Percentiles rank a stretch among this genome's conserved stretches.
phyloP scores from a whole-genome alignment of 2,888 invertebrate species.

The Drosophila rellima region DNA sequence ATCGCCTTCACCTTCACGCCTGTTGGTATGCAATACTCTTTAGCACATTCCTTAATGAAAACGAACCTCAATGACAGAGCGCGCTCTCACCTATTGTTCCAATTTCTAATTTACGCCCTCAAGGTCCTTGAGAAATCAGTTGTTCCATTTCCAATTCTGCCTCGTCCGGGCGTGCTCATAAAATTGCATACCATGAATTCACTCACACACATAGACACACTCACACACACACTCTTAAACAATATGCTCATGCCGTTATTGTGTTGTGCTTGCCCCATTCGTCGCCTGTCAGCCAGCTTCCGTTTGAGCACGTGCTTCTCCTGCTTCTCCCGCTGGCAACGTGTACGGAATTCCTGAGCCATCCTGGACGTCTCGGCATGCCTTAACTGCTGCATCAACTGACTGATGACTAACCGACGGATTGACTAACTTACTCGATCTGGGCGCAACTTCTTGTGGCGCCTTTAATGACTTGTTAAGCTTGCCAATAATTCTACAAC shows the following conservation, averaged over 20 bases:
- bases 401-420: conserved; percentile 11
- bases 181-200: conserved; percentile 72
- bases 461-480: conserved; percentile 75
- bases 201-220: conserved; percentile 14
- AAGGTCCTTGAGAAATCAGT: conserved; percentile 72
- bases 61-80: conserved; percentile 15
- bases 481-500: conserved; percentile 80
- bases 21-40: conserved; percentile 70
- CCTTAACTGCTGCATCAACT: conserved; percentile 35
- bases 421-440: conserved; percentile 11
- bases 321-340: conserved; percentile 62
- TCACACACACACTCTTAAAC: conserved; percentile 7
- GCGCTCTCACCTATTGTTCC: conserved; percentile 75
- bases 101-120: conserved; percentile 72
- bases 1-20: conserved; percentile 20
- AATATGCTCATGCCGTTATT: conserved; percentile 61
- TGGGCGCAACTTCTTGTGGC: conserved; percentile 38
- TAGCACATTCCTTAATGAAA: conserved; percentile 27
- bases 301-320: conserved; percentile 78
- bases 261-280: conserved; percentile 17
- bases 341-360: conserved; percentile 82
- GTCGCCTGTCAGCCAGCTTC: conserved; percentile 54
- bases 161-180: conserved; percentile 51
- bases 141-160: conserved; percentile 38
- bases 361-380: conserved; percentile 55